phyloP scores from a whole-genome alignment of 2,797 vertebrate species.

The Scomberomorus guttatus region DNA sequence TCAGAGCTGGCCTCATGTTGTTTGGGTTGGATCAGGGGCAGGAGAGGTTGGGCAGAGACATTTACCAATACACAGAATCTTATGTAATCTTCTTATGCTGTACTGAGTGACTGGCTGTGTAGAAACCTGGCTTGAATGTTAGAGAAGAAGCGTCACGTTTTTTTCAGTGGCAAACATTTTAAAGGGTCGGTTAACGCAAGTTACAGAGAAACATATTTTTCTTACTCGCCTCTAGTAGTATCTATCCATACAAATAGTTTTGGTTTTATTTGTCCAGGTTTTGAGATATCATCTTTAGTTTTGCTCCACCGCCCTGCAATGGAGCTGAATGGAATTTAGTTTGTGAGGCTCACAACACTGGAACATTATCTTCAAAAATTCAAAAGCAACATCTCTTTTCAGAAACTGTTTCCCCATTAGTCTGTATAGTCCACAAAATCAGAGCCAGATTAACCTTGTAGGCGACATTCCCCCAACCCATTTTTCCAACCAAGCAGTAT shows the following conservation, averaged over 20 bases:
- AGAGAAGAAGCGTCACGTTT: background rate
- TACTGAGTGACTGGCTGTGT: slow-evolving; percentile 21
- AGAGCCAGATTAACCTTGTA: too few relatives aligned
- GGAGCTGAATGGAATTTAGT: background rate
- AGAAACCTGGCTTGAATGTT: slow-evolving; percentile 21
- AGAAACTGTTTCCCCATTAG: too few relatives aligned
- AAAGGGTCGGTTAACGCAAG: background rate
- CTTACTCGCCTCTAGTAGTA: background rate
- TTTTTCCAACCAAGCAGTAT: background rate
- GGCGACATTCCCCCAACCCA: background rate
- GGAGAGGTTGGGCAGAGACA: slow-evolving; percentile 39
- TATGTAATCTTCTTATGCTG: slow-evolving; percentile 47
- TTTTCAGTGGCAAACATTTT: slow-evolving; percentile 8
- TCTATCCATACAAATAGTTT: background rate
- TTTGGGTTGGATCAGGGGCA: slow-evolving; percentile 37
- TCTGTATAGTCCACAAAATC: too few relatives aligned
- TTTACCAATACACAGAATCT: slow-evolving; percentile 50
- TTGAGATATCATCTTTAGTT: background rate
- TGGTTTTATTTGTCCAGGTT: background rate
- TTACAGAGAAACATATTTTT: background rate
- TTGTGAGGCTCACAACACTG: background rate
- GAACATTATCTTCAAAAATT: background rate
- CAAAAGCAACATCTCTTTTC: background rate
- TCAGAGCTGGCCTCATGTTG: slow-evolving; percentile 63
- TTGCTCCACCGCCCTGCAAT: background rate